Base-by-base conservation (phyloP, 1,140 invertebrate species). In the Ceratitis capitata region DNA sequence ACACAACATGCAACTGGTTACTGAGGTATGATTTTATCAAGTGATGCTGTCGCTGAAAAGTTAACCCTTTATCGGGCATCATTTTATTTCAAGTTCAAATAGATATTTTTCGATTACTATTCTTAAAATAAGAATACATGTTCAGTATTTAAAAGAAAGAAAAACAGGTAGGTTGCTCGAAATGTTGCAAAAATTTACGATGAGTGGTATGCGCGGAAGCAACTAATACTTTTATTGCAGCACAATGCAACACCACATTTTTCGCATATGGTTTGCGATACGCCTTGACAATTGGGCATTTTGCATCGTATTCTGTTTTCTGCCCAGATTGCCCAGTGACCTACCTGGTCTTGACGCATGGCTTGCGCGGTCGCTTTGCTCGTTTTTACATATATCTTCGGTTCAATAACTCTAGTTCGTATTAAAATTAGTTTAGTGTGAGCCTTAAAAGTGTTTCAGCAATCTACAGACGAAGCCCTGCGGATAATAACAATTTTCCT, bases 321-420 rank as follows among this genome's bases (percentile, higher is more conserved):
- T 87, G 88, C 10, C 88, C 88, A 86, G 35, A 84, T 87, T 86
- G 89, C 89, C 91, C 90, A 91, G 86, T 92, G 89, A 9, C 89
- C 88, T 86, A 89, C 87, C 47, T 91, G 87, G 83, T 92, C 90
- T 69, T 29, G 53, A 19, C 16, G 53, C 6, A n/a, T 6, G n/a
- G 14, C 1, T 56, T 56, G 53, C 14, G 53, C 6, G 12, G 53
- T 12, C n/a, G 14, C 53, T n/a, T 56, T 56, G 53, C 16, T 6
- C 19, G 16, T 56, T 56, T 56, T 16, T n/a, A 19, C 53, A 19
- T 56, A 19, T 56, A 56, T 56, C 6, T 56, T 5, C n/a, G 53
- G 53, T n/a, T 56, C 53, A n/a, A 56, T 14, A 6, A 19, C 1
- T 56, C 53, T 56, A 19, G 53, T 56, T 14, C 3, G 7, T 56